These are phyloP conservation scores for Calameuta filiformis DNA, from an alignment of 2,888 invertebrate species.

Conservation along the genomic window DNA sequence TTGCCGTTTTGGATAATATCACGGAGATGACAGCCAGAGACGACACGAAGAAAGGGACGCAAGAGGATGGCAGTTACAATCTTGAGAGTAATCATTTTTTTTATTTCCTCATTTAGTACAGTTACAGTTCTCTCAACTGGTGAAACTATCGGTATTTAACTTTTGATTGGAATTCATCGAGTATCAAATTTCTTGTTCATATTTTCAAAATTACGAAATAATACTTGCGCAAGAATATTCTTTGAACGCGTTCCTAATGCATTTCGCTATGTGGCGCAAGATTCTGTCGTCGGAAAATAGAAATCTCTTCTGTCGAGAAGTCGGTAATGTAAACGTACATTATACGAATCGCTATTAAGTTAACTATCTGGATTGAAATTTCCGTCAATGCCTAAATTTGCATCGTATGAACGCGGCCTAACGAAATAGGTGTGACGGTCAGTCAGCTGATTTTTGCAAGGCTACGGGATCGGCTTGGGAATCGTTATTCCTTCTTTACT, in stretches of 20 bases:
- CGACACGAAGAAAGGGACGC: neutral
- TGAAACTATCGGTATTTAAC: neutral
- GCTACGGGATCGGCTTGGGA: neutral
- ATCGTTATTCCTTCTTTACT: neutral
- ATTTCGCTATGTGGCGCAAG: neutral
- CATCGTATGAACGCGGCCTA: slow-evolving; percentile 14
- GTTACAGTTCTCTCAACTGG: neutral
- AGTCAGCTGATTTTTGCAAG: slow-evolving; percentile 20
- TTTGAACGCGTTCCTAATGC: neutral
- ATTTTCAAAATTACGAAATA: neutral
- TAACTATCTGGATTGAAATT: neutral
- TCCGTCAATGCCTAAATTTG: neutral
- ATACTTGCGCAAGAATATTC: neutral
- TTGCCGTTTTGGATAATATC: neutral
- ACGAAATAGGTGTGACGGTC: slow-evolving; percentile 20
- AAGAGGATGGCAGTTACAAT: neutral
- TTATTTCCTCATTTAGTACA: neutral
- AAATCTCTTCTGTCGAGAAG: too few relatives aligned
- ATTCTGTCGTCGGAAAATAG: too few relatives aligned
- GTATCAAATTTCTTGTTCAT: neutral
- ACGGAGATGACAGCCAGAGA: neutral
- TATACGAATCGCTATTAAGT: neutral
- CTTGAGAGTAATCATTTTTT: neutral
- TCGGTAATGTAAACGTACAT: neutral
- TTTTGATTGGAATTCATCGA: neutral